Conservation (phyloP, 2,888 invertebrate species). For the Sericinus montela region DNA sequence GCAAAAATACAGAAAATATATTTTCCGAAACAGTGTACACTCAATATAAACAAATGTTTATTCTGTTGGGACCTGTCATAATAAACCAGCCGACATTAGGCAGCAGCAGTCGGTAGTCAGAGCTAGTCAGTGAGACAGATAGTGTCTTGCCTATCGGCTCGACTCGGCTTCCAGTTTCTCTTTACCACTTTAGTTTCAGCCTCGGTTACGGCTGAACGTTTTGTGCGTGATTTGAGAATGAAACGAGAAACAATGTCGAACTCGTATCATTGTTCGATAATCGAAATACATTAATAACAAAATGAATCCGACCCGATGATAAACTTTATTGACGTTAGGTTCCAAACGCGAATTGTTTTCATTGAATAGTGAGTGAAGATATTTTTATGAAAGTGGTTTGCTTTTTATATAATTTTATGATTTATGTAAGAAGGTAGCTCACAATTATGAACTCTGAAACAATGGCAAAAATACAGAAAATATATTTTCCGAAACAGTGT, state of each 20-base stretch:
- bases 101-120: slow-evolving; percentile 6
- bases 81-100: slow-evolving; percentile 14
- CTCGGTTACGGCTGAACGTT: slow-evolving; percentile 42
- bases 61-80: slow-evolving; percentile 26
- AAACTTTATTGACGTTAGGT: slow-evolving; percentile 33
- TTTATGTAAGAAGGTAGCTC: too few relatives aligned
- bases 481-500: not conserved
- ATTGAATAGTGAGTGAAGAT: slow-evolving; percentile 44
- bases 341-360: slow-evolving; percentile 6
- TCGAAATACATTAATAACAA: slow-evolving; percentile 37
- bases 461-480: too few relatives aligned
- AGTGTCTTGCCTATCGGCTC: slow-evolving; percentile 20
- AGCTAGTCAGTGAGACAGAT: slow-evolving; percentile 9
- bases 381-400: slow-evolving; percentile 75
- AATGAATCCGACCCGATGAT: slow-evolving; percentile 36
- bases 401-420: too few relatives aligned
- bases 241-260: slow-evolving; percentile 50
- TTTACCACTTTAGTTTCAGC: slow-evolving; percentile 44
- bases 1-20: too few relatives aligned
- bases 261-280: slow-evolving; percentile 40
- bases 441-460: too few relatives aligned
- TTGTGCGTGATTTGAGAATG: slow-evolving; percentile 29
- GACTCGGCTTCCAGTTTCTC: slow-evolving; percentile 15
- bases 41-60: slow-evolving; percentile 26
- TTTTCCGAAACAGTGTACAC: not conserved